Base-by-base conservation (phyloP, 30 jellyfish, hydroid and myxozoan genomes). In the Hydractinia echinata region DNA sequence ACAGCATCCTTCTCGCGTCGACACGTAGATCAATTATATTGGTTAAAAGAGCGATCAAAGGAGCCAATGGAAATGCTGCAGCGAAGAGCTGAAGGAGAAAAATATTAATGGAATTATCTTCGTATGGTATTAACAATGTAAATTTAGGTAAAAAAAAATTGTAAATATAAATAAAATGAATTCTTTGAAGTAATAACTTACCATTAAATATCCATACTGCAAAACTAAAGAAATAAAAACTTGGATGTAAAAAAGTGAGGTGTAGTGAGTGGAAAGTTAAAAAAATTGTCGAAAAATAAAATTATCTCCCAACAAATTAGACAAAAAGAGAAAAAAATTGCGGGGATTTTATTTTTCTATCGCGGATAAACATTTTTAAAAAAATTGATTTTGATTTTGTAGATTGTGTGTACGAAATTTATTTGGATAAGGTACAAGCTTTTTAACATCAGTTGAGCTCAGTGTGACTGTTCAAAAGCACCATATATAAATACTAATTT, bases 1-100 rank as follows among this genome's bases (percentile, higher is more conserved):
- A 91, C 8, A 91, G 74, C 56, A 91, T 79, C 54, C 98, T 81
- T 81, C 96, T 80, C 13, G 98, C 98, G 67, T 91, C 98, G 62
- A 91, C 83, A 49, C 98, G 84, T 62, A 91, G 21, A 76, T 91
- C 98, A 44, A 91, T 56, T 54, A 91, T 54, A 61, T 86, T 91
- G 16, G 98, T 91, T 44, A 91, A 66, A 53, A 91, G 54, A 4
- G 98, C 98, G 72, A 91, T 87, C 53, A 91, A 76, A 10, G 98
- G 98, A 16, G 98, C 98, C 89, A 91, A 66, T 53, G 98, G 98
- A 53, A 89, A 91, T 13, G 98, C 98, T 52, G 98, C 95, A 0
- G 98, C 98, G 73, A 91, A 91, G 48, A 91, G 60, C 98, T 91
- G 61, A 55, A 18, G 39, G 19, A 58, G 18, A 58, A 58, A 58